Percentiles rank a stretch among this genome's conserved stretches.
phyloP scores from a whole-genome alignment of 1,140 invertebrate genomes.

The Frieseomelitta varia region DNA sequence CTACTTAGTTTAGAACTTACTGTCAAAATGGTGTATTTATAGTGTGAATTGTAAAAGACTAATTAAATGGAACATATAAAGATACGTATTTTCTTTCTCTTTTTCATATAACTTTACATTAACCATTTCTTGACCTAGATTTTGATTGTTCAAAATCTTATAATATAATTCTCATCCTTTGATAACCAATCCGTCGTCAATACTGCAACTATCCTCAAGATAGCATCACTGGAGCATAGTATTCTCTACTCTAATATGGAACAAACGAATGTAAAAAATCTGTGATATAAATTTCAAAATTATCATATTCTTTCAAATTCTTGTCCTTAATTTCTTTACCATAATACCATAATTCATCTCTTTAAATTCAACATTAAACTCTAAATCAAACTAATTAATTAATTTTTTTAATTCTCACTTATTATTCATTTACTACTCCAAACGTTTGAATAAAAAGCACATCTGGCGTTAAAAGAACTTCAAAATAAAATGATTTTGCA shows the following conservation, averaged over 20 bases:
- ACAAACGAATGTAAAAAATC: too few relatives aligned
- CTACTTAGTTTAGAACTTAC: too few relatives aligned
- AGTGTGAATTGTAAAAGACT: background rate
- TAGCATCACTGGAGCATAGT: background rate
- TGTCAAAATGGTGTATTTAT: background rate
- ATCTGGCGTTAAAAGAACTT: background rate
- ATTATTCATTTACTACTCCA: background rate
- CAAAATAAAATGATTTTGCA: background rate
- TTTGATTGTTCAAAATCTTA: background rate
- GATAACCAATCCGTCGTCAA: background rate
- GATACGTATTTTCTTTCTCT: background rate
- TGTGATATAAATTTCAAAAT: background rate
- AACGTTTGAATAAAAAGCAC: background rate
- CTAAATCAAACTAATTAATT: background rate
- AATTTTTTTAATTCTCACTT: background rate
- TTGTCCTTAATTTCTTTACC: background rate
- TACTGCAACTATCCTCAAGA: background rate
- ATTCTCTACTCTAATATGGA: background rate
- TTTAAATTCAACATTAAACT: background rate
- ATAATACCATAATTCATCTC: background rate
- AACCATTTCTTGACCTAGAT: too few relatives aligned
- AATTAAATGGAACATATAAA: background rate
- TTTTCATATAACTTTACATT: background rate
- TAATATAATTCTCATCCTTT: background rate
- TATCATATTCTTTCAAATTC: background rate